Base-by-base conservation (phyloP, 2,797 vertebrate genomes). In the Pipistrellus pipistrellus region DNA sequence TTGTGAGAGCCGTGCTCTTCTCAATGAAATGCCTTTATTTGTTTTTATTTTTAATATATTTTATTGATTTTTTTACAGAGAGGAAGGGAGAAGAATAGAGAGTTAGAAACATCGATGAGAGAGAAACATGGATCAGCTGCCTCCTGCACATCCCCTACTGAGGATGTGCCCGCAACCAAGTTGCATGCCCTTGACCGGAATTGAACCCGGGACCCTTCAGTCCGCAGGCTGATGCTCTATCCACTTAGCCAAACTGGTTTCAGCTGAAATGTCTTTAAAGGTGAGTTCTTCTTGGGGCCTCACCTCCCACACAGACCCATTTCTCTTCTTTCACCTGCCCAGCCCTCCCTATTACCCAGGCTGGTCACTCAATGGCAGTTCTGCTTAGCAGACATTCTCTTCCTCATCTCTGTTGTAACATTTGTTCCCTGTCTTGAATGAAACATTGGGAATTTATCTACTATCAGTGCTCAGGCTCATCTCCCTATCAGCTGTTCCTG, bases 381-480 rank as follows among this genome's bases (percentile, higher is more conserved):
- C n/a, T 32, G 20, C n/a, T 55, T 59, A 32, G 20, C 41, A 10
- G 12, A 46, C 9, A 62, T 88, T 87, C 4, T 82, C 73, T 44
- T 84, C 25, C 12, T 96, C 64, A 8, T 57, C 72, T 91, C 95
- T 93, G 85, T 90, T 93, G 85, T 77, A 96, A 86, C 89, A 75
- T 88, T 85, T 86, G 35, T 57, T 95, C 84, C 83, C 48, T 23
- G 8, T 75, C 90, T 94, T 76, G 30, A 83, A 81, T 41, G 76
- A 95, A 96, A 95, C 92, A 85, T 75, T 93, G 35, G 62, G 89
- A 95, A 81, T 95, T 32, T 87, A 91, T 96, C 95, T 97, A 30
- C 35, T 51, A 55, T 94, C 95, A 94, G 15, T 27, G 44, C 71
- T 94, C 68, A 1, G 0, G 44, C 80, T 91, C 0, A 4, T 51